A percentile compares a stretch with the other conserved stretches of the same genome.
These are phyloP conservation scores for Clarias gariepinus DNA, from an alignment of 2,113 vertebrate genomes.

Conservation along the genomic window DNA sequence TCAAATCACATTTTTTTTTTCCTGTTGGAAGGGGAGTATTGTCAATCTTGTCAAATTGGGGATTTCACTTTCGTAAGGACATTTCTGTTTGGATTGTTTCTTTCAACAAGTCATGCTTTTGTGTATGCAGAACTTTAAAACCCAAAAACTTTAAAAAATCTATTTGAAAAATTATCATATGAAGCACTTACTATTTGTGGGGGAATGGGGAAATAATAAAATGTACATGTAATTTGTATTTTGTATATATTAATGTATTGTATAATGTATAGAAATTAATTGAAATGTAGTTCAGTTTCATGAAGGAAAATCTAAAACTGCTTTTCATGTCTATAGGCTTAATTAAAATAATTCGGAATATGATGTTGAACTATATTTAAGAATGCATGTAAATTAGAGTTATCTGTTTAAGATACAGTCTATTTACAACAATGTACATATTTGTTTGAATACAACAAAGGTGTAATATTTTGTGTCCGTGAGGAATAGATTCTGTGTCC, in stretches of 20 bases:
- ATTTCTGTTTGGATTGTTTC: conserved; percentile 63
- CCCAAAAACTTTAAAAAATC: conserved; percentile 59
- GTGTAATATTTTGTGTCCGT: conserved; percentile 96
- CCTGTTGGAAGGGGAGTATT: conserved; percentile 31
- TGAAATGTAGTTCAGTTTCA: conserved; percentile 65
- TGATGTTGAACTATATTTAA: conserved; percentile 76
- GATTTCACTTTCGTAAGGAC: conserved; percentile 79
- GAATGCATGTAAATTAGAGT: conserved; percentile 87
- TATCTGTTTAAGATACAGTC: conserved; percentile 82
- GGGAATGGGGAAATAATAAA: conserved; percentile 82
- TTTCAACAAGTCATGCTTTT: conserved; percentile 82
- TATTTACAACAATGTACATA: conserved; percentile 82
- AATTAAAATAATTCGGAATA: conserved; percentile 65
- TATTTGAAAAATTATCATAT: conserved; percentile 82
- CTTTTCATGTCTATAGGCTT: conserved; percentile 67
- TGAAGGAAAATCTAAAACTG: conserved; percentile 61
- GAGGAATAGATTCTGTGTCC: conserved; percentile 89
- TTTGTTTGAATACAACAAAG: conserved; percentile 84
- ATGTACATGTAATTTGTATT: conserved; percentile 96
- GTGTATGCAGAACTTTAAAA: conserved; percentile 87
- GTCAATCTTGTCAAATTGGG: conserved; percentile 42
- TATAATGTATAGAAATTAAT: conserved; percentile 74
- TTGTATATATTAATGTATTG: conserved; percentile 80
- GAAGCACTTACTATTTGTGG: conserved; percentile 88
- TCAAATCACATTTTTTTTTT: conserved; percentile 16